Evolutionary conservation across 1,140 invertebrate genomes (phyloP).

Genomic region (Tetramorium parvispinum): DNA sequence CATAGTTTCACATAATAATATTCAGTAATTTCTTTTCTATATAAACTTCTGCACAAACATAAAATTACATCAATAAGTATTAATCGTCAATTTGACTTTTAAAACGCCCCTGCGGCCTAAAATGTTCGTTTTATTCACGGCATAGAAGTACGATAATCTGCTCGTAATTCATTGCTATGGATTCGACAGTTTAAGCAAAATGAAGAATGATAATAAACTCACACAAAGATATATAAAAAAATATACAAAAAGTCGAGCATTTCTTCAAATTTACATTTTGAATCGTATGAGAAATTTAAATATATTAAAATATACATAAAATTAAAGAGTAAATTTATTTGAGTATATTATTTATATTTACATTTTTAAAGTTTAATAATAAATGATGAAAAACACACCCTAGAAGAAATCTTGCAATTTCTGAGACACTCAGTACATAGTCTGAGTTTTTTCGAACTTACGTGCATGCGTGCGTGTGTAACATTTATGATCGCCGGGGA

Average conservation of each 20-base stretch:
- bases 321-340: background rate
- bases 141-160: constrained; percentile 32
- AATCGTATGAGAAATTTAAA: background rate
- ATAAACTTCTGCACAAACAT: background rate
- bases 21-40: background rate
- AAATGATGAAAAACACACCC: too few species aligned
- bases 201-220: constrained; percentile 3
- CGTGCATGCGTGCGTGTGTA: constrained; percentile 24
- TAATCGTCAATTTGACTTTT: constrained; percentile 21
- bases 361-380: background rate
- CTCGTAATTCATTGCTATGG: constrained; percentile 30
- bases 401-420: background rate
- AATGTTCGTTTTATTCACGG: constrained; percentile 28
- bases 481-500: constrained; percentile 30
- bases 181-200: constrained; percentile 35
- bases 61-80: constrained; percentile 38
- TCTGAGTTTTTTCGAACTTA: constrained; percentile 32
- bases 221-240: background rate
- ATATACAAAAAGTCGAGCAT: background rate
- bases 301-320: background rate
- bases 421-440: constrained; percentile 5
- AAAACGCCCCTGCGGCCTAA: constrained; percentile 22
- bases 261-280: background rate
- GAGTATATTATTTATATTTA: background rate
- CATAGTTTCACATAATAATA: background rate